Percentiles rank a stretch among this genome's conserved stretches.
phyloP scores from a whole-genome alignment of 1,140 invertebrate species.

The Tenebrio molitor region DNA sequence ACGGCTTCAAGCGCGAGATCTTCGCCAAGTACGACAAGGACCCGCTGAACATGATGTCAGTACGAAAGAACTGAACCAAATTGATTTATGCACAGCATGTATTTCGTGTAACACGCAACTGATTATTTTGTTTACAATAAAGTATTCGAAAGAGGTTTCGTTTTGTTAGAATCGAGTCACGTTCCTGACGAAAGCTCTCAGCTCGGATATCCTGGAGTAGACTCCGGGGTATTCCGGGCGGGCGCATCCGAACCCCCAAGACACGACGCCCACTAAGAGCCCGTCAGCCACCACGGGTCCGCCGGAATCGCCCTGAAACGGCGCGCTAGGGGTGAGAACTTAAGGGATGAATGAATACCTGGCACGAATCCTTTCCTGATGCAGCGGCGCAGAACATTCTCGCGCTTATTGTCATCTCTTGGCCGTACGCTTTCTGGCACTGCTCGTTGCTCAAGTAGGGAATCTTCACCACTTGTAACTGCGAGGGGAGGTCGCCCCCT shows the following conservation, averaged over 20 bases:
- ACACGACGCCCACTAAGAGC: constrained; percentile 69
- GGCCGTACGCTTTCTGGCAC: constrained; percentile 57
- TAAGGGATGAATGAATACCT: constrained; percentile 64
- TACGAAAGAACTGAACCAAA: constrained; percentile 15
- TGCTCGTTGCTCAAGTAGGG: constrained; percentile 59
- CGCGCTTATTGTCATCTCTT: constrained; percentile 46
- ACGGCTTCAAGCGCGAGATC: constrained; percentile 87
- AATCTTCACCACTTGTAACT: constrained; percentile 61
- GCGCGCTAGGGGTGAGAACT: background rate
- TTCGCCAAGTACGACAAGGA: constrained; percentile 83
- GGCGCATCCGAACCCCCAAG: constrained; percentile 68
- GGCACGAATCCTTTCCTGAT: constrained; percentile 76
- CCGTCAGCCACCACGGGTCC: constrained; percentile 69
- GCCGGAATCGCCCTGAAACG: constrained; percentile 68
- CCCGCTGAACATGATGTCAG: constrained; percentile 70
- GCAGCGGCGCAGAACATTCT: constrained; percentile 67
- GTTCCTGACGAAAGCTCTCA: constrained; percentile 69
- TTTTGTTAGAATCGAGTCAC: background rate
- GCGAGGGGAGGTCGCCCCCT: constrained; percentile 28
- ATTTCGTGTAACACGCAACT: constrained; percentile 1
- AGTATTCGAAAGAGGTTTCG: background rate
- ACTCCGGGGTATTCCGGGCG: constrained; percentile 67
- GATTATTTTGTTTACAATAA: constrained; percentile 40
- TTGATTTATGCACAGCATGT: background rate
- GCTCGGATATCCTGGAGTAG: constrained; percentile 71